Evolutionary conservation across 2,113 vertebrate species (phyloP).

Genomic region (Gnathonemus longibarbis): DNA sequence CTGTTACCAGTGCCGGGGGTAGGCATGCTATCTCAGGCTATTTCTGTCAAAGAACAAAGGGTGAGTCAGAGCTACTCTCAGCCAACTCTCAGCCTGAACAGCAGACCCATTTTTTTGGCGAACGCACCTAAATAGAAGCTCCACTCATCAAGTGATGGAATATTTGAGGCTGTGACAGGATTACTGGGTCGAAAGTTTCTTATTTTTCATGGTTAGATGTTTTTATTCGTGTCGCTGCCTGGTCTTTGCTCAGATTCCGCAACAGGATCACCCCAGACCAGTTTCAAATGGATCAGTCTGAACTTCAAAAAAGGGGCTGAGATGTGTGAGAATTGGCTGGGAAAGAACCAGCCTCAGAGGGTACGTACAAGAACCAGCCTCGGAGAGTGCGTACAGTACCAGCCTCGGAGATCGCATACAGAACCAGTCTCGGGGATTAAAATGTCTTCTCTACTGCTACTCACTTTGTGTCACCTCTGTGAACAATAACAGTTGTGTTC

Average conservation of each 20-base stretch:
- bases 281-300: not conserved
- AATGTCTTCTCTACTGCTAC: not conserved
- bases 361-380: not conserved
- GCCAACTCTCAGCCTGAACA: not conserved
- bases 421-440: not conserved
- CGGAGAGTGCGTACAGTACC: not conserved
- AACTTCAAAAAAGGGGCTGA: not conserved
- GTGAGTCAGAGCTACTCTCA: not conserved
- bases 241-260: not conserved
- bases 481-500: not conserved
- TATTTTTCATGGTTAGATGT: no score
- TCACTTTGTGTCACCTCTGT: not conserved
- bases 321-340: not conserved
- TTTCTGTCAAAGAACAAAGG: slow-evolving; percentile 15
- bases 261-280: not conserved
- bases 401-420: no score
- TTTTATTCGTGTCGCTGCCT: not conserved
- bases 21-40: not conserved
- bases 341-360: no score
- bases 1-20: not conserved
- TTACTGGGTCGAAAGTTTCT: no score
- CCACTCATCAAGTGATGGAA: not conserved
- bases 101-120: not conserved
- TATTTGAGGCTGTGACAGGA: not conserved
- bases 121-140: not conserved